Base-by-base conservation (phyloP, 2,797 vertebrate species). In the Neostethus bicornis region DNA sequence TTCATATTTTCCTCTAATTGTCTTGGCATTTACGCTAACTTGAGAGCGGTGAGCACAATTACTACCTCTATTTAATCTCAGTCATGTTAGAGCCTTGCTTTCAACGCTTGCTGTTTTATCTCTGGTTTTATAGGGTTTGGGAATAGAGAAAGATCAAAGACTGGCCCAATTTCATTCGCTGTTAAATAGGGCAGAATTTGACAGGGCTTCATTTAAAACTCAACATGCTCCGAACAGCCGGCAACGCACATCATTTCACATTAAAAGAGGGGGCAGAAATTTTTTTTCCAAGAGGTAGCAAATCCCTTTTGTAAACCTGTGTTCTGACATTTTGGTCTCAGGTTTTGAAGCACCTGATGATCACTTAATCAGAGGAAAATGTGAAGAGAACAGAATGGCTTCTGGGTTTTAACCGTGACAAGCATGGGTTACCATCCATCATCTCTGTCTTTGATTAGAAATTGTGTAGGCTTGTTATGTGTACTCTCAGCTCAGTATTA, bases 11-110 rank as follows among this genome's bases (percentile, higher is more conserved):
- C 57, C n/a, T 62, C 37, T 71, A 72, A 81, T 87, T 77, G 57
- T 64, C 2, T 14, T 88, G 83, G 85, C 82, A 87, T 88, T 89
- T 85, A 54, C 51, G 77, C 56, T 61, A 55, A 77, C 78, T 62
- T 43, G 50, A 71, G 57, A 24, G 60, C 1, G 4, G 24, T 24
- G 41, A 66, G 50, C 31, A 51, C 62, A 55, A 23, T 65, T 76
- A 39, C 71, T 75, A 75, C 21, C 51, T n/a, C 42, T 38, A 25
- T 70, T 75, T 71, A 69, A 76, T 77, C 67, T 67, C 47, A 73
- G 62, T 53, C 60, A 11, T 64, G 57, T 80, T 54, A 46, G 43
- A 73, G 45, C 48, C 49, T 70, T 32, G 16, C 73, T 75, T 12
- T 54, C 41, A 69, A 71, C 17, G 50, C 59, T 23, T 42, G 47